These are phyloP conservation scores for Apis mellifera DNA, from an alignment of 1,140 invertebrate genomes.

Conservation along the genomic window Amel_HAv3.1 CM009934.2:6344001-6344500, in stretches of 20 bases:
- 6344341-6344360: neutral
- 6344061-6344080: neutral
- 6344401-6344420: neutral
- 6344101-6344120: neutral
- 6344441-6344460: neutral
- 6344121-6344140: neutral
- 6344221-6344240: neutral
- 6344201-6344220: neutral
- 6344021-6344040: neutral
- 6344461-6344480: neutral
- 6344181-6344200: neutral
- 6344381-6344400: neutral
- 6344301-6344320: too few relatives aligned
- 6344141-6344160: constrained; percentile 8
- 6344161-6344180: constrained; percentile 28
- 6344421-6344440: neutral
- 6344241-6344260: neutral
- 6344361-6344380: too few relatives aligned
- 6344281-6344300: neutral
- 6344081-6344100: neutral
- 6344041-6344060: neutral
- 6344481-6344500: neutral
- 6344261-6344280: neutral
- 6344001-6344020: too few relatives aligned
- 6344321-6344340: neutral